Base-by-base conservation (phyloP, 2,888 invertebrate genomes). In the Agrotis exclamationis region DNA sequence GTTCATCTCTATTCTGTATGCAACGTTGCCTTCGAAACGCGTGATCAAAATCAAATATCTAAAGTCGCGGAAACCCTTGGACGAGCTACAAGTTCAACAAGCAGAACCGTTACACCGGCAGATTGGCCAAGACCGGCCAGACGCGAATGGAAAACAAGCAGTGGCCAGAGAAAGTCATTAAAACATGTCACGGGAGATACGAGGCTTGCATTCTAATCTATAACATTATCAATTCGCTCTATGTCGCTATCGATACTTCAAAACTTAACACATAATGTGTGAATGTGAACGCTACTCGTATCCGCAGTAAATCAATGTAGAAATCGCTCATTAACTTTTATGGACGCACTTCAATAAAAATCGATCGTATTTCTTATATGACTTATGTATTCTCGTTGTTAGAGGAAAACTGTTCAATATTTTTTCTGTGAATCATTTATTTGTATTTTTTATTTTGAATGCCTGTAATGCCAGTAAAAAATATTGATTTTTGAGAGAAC, bases 91-190 rank as follows among this genome's bases (percentile, higher is more conserved):
- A 85, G 80, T 85, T 83, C 70, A 45, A 77, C 66, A 67, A 73
- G 64, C 82, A 76, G 68, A 65, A 88, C 88, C 89, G 91, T 90
- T 89, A 91, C 83, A 74, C 73, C 71, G 76, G 62, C 84, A 78
- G 88, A 77, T 33, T 69, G 57, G 57, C 72, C 70, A 76, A 73
- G 77, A 72, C 86, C 87, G 84, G 78, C 84, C 79, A 80, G 84
- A 71, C 80, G 79, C 85, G 85, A 92, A 92, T 90, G 90, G 90
- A 92, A 93, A 93, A 87, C 90, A 87, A 87, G 84, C 83, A 85
- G 84, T 83, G 89, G 85, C 83, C 91, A 92, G 95, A 94, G 95
- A 96, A 96, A 95, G 95, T 94, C 95, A 95, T 94, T 94, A 94
- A 77, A 91, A 91, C 93, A 93, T 92, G 93, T 90, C 93, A 88